Percentiles rank a stretch among this genome's conserved stretches.
These are phyloP conservation scores for Tachysurus fulvidraco DNA, from an alignment of 2,113 vertebrate genomes.

Conservation along the genomic window DNA sequence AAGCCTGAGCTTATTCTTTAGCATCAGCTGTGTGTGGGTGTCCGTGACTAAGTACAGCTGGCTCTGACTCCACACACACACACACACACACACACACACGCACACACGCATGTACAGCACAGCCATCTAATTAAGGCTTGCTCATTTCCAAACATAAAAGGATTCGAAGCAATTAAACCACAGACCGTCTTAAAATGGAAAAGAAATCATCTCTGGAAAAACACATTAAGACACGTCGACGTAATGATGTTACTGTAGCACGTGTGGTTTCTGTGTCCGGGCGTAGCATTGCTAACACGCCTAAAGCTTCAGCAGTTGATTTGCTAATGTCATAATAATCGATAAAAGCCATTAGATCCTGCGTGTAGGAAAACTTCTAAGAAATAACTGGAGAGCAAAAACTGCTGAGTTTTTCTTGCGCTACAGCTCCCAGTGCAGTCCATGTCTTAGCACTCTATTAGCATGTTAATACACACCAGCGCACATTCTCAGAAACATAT, in stretches of 20 bases:
- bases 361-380: neutral
- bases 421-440: neutral
- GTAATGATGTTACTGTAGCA: neutral
- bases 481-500: neutral
- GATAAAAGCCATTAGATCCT: neutral
- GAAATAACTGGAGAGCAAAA: neutral
- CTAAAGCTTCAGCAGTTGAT: neutral
- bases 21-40: slow-evolving; percentile 75
- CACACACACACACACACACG: slow-evolving; percentile 34
- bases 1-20: slow-evolving; percentile 65
- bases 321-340: neutral
- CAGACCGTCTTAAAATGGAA: slow-evolving; percentile 13
- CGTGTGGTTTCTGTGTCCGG: neutral
- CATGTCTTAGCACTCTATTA: neutral
- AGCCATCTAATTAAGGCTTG: slow-evolving; percentile 50
- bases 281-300: neutral
- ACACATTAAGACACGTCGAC: neutral
- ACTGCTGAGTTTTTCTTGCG: neutral
- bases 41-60: slow-evolving; percentile 68
- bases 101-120: slow-evolving; percentile 26
- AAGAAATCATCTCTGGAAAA: neutral
- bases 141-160: slow-evolving; percentile 33
- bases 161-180: slow-evolving; percentile 43
- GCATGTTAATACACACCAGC: neutral
- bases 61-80: slow-evolving; percentile 30